Percentiles rank a stretch among this genome's conserved stretches.
phyloP scores from a whole-genome alignment of 2,113 vertebrate genomes.

The Polypterus bichir region DNA sequence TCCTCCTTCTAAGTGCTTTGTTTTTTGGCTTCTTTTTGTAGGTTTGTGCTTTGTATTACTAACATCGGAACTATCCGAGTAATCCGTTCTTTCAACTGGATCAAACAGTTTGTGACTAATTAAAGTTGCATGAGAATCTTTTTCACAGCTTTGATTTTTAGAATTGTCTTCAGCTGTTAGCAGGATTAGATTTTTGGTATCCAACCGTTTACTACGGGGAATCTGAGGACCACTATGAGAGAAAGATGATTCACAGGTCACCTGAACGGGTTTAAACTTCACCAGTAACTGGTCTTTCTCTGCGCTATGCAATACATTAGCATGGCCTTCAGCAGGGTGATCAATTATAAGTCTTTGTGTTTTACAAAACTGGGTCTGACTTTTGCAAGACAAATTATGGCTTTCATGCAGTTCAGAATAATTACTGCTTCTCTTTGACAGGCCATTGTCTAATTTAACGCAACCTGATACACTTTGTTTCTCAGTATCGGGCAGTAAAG shows the following conservation, averaged over 20 bases:
- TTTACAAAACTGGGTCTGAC: slow-evolving; percentile 16
- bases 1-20: slow-evolving; percentile 70
- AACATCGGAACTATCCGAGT: too few species aligned
- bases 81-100: too few species aligned
- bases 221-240: too few species aligned
- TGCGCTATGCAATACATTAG: not conserved
- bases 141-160: too few species aligned
- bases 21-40: slow-evolving; percentile 75
- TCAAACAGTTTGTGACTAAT: too few species aligned
- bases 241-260: not conserved
- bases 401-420: too few species aligned
- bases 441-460: not conserved
- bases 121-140: too few species aligned
- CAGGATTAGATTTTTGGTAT: not conserved
- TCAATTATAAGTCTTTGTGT: slow-evolving; percentile 46
- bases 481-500: slow-evolving; percentile 5
- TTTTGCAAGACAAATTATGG: slow-evolving; percentile 3
- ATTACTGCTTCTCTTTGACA: too few species aligned
- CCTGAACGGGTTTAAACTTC: not conserved
- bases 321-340: slow-evolving; percentile 3
- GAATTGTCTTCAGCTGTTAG: too few species aligned
- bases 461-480: slow-evolving; percentile 6
- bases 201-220: too few species aligned
- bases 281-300: not conserved
- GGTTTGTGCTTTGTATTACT: too few species aligned